Base-by-base conservation (phyloP, 2,888 invertebrate species). In the Scaptomyza caliginosa region DNA sequence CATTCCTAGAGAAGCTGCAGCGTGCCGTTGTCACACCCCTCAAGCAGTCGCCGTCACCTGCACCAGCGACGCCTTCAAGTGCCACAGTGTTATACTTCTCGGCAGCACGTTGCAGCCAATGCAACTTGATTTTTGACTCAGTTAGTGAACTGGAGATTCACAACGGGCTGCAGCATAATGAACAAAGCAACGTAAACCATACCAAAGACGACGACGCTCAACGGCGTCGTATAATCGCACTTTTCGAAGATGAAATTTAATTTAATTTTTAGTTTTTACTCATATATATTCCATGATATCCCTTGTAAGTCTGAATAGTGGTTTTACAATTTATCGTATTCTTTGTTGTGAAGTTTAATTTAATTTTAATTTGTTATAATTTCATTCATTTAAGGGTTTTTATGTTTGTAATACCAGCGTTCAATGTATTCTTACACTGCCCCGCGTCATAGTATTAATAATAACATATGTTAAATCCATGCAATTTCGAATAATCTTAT, bases 101-200 rank as follows among this genome's bases (percentile, higher is more conserved):
- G 0, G 72, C 89, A 13, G 91, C 90, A 2, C 88, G 91, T 13
- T 91, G 91, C 46, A 89, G 86, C 54, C 86, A 88, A 19, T 91
- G 91, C 59, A 89, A 88, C 49, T 72, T 88, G 42, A 57, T 80
- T 4, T 91, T 91, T 46, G 89, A 88, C 17, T 85, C 86, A 3
- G 79, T 91, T 17, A 79, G 83, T 36, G 86, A 88, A 13, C 65
- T 91, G 21, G 91, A 91, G 67, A 71, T 88, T 4, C 91, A 91
- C 58, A 91, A 91, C 64, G 87, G 84, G 3, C 71, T 71, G 46
- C 83, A 86, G 26, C 91, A 91, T 34, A 90, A 90, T 57, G 84
- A 30, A n/a, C 65, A 71, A 17, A 34, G 52, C 17, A 65, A 30
- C 16, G 26, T 54, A 0, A 34, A 21, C 23, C 56, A 26, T 5